Evolutionary conservation across 2,888 invertebrate genomes (phyloP), one percentile per base, ranked within the genome.

Genomic region (Agrotis segetum): DNA sequence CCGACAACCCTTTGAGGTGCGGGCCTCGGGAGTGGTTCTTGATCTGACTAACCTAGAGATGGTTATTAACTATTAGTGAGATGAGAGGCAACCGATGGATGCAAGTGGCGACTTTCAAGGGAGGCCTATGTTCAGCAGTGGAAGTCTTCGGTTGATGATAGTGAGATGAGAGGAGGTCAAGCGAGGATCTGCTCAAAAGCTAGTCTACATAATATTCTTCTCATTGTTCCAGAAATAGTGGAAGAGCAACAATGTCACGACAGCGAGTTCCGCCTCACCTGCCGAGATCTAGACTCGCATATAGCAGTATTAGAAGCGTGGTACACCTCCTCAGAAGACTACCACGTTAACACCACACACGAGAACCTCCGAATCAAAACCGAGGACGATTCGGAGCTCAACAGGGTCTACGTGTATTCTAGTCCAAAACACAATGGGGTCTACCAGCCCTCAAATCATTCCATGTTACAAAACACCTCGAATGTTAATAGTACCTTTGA

Each of bases 231-330:
- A 97, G 97, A 97, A 96, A 96, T 97, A 83, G 97, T 97, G 70
- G 96, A 97, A 89, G 97, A 97, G 87, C 96, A 96, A 86, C 96
- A 96, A 87, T 97, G 97, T 87, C 95, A 97, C 90, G 96, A 97
- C 87, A 96, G 94, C 89, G 96, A 96, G 86, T 96, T 97, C 86
- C 95, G 97, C 29, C 92, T 97, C 59, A 97, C 97, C 6, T 97
- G 97, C 85, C 96, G 97, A 46, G 96, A 97, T 75, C 90, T 97
- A 79, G 97, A 97, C 90, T 96, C 97, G 3, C 97, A 97, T 88
- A 96, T 97, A 74, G 97, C 97, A 52, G 95, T 97, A 49, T 90
- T 97, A 83, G 97, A 97, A 85, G 97, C 97, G n/a, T 96, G 96
- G 92, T 97, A 97, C 90, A 95, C 96, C 72, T 88, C 95, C 56